Evolutionary conservation across 2,888 invertebrate genomes (phyloP).

Genomic region (Chrysolina haemoptera): DNA sequence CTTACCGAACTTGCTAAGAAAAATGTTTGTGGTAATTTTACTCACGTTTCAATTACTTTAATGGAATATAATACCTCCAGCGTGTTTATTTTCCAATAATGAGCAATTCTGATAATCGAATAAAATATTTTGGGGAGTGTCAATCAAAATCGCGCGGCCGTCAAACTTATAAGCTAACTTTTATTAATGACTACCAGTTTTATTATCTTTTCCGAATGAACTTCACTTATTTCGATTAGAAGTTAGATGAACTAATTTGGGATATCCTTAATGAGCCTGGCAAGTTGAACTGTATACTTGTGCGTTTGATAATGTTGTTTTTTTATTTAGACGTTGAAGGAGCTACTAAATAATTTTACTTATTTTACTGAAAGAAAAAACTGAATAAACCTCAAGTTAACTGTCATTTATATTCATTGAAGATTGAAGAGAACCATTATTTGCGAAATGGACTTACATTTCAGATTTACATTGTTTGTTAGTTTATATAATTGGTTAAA

Average conservation of each 20-base stretch:
- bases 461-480: too few relatives aligned
- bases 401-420: too few relatives aligned
- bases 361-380: too few relatives aligned
- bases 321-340: neutral
- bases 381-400: too few relatives aligned
- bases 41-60: neutral
- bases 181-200: slow-evolving; percentile 13
- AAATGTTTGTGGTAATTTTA: too few relatives aligned
- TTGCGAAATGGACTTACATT: too few relatives aligned
- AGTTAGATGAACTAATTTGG: neutral
- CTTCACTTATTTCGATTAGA: neutral
- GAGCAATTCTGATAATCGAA: neutral
- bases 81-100: neutral
- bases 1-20: too few relatives aligned
- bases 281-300: neutral
- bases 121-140: slow-evolving; percentile 19
- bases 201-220: neutral
- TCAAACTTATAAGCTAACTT: slow-evolving; percentile 21
- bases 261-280: neutral
- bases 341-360: too few relatives aligned
- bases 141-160: slow-evolving; percentile 21
- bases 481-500: too few relatives aligned
- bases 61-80: neutral
- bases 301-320: neutral
- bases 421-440: too few relatives aligned